These are phyloP conservation scores for Sylvietta virens DNA, from an alignment of 2,113 vertebrate species.

Conservation along the genomic window DNA sequence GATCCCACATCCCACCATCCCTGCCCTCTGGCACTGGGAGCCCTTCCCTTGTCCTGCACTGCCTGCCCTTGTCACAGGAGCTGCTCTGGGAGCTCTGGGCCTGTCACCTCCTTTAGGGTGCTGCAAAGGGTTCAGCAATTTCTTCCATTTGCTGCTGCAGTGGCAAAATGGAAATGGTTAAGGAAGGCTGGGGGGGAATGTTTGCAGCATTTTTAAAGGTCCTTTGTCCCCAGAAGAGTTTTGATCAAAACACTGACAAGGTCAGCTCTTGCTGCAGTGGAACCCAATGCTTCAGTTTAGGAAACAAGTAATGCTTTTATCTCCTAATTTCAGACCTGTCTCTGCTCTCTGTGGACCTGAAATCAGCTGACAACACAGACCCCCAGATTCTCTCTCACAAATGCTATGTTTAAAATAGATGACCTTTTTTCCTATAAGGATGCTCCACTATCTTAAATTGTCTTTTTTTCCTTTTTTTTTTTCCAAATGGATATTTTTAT, in stretches of 20 bases:
- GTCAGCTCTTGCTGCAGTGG: constrained; percentile 67
- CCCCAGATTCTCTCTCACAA: constrained; percentile 46
- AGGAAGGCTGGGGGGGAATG: not conserved
- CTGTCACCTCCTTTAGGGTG: not conserved
- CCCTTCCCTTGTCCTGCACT: not conserved
- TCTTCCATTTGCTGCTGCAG: not conserved
- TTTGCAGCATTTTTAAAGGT: constrained; percentile 61
- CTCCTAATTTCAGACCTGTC: constrained; percentile 57
- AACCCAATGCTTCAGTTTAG: constrained; percentile 56
- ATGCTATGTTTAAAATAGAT: constrained; percentile 60
- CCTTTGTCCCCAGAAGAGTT: constrained; percentile 54
- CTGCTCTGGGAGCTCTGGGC: not conserved
- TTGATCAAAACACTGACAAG: constrained; percentile 76
- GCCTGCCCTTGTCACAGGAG: not conserved
- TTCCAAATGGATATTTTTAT: not conserved
- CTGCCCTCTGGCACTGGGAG: not conserved
- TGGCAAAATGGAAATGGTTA: not conserved
- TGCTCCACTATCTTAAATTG: not conserved
- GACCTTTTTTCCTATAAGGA: constrained; percentile 52
- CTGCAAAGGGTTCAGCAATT: not conserved
- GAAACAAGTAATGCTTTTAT: constrained; percentile 74
- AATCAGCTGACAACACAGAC: constrained; percentile 62
- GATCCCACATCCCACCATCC: not conserved
- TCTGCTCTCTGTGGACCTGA: constrained; percentile 49
- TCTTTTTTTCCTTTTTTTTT: not conserved